Percentiles rank a stretch among this genome's conserved stretches.
Conservation (phyloP, 1,140 invertebrate species). For the Solen grandis region DNA sequence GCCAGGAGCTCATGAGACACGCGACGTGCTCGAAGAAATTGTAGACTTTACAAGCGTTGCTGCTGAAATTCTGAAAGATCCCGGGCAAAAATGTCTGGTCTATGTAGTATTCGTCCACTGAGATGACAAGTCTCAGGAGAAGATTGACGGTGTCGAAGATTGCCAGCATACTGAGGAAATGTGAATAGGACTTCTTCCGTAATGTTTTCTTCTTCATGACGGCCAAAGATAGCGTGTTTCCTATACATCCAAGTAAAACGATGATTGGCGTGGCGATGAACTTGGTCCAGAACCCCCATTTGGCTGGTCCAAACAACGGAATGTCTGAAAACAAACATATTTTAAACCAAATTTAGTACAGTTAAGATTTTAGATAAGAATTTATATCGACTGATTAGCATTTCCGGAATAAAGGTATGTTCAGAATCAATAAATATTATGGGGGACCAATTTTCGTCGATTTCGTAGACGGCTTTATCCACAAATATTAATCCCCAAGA, state of each 20-base stretch:
- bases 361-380: too few relatives aligned
- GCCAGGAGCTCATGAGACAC: slow-evolving; percentile 72
- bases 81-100: slow-evolving; percentile 16
- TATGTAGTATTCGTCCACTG: slow-evolving; percentile 52
- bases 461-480: too few relatives aligned
- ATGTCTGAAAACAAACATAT: too few relatives aligned
- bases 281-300: slow-evolving; percentile 67
- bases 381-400: too few relatives aligned
- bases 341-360: too few relatives aligned
- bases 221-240: slow-evolving; percentile 67
- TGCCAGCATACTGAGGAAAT: slow-evolving; percentile 65
- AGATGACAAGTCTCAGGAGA: slow-evolving; percentile 31
- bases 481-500: too few relatives aligned
- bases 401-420: too few relatives aligned
- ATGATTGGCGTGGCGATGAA: slow-evolving; percentile 60
- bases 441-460: too few relatives aligned
- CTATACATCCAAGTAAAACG: slow-evolving; percentile 63
- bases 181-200: slow-evolving; percentile 67
- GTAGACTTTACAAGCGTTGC: slow-evolving; percentile 65
- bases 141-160: slow-evolving; percentile 68
- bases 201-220: slow-evolving; percentile 66
- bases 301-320: background rate
- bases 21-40: slow-evolving; percentile 63
- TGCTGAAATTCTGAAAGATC: slow-evolving; percentile 45
- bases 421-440: too few relatives aligned